These are phyloP conservation scores for Tetramorium alpestre DNA, from an alignment of 1,140 invertebrate species.

Conservation along the genomic window DNA sequence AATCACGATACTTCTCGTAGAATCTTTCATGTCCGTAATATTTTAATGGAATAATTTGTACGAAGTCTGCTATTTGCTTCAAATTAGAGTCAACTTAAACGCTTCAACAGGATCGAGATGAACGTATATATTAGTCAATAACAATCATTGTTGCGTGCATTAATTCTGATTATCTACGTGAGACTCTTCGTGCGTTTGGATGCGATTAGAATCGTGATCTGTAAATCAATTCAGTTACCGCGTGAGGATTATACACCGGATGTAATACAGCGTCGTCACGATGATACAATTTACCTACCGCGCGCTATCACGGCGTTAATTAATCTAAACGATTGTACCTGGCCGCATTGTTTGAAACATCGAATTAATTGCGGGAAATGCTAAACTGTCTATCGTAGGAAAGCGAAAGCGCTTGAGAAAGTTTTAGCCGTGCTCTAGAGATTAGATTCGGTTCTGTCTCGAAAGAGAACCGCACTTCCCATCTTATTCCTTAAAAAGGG, in stretches of 20 bases:
- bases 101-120: not conserved
- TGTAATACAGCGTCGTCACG: slow-evolving; percentile 16
- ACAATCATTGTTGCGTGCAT: not conserved
- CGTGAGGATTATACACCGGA: not conserved
- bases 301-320: slow-evolving; percentile 77
- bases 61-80: not conserved
- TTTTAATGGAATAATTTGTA: not conserved
- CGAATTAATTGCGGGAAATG: slow-evolving; percentile 81
- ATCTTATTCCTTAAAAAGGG: slow-evolving; percentile 5
- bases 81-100: not conserved
- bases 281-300: slow-evolving; percentile 74
- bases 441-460: slow-evolving; percentile 6
- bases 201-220: slow-evolving; percentile 33
- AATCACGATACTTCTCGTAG: not conserved
- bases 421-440: slow-evolving; percentile 28
- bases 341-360: slow-evolving; percentile 79
- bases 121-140: not conserved
- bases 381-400: slow-evolving; percentile 49
- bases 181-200: not conserved
- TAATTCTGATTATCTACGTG: slow-evolving; percentile 18
- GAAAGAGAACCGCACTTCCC: not conserved
- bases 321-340: slow-evolving; percentile 82
- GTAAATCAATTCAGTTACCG: slow-evolving; percentile 57
- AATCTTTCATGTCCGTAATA: not conserved
- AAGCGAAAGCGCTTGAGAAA: slow-evolving; percentile 47